Evolutionary conservation across 2,113 vertebrate genomes (phyloP), one percentile per base, ranked within the genome.

Genomic region (Suncus etruscus): DNA sequence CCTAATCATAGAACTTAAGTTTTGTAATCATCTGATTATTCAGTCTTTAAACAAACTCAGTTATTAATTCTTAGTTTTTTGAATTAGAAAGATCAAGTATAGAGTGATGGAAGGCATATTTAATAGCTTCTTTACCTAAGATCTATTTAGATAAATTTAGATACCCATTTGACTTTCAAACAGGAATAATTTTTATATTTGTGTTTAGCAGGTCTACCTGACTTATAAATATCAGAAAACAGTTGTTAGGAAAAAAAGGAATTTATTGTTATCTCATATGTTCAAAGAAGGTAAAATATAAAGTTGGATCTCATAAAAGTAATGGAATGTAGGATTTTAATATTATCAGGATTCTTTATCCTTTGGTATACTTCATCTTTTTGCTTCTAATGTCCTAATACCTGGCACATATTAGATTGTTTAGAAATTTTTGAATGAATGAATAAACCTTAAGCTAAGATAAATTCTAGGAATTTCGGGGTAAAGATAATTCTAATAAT

Each of bases 31-130:
- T 75, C 32, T 72, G n/a, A n/a, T 63, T 39, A 39, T 39, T 39
- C 39, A 29, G 20, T 83, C 54, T 80, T 90, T 88, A 91, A 79
- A 77, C 31, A 89, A 88, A 86, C 27, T 86, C 27, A 93, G n/a
- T 27, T 79, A 78, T 80, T 73, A 83, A 75, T 63, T 90, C 15
- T 86, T 89, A 12, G 29, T 31, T 48, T 61, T 91, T 83, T 73
- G 48, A 85, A 45, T 47, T 27, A 51, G 78, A 79, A 83, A 51
- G 27, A 9, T 84, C 48, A 78, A 68, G 83, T 16, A 2, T 50
- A 39, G 51, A 83, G 69, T 50, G 58, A 83, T 79, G 61, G 29
- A 65, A 82, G 12, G 69, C 11, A 96, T 54, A 76, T 54, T 79
- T 92, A 83, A 76, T 32, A 81, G 24, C 10, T 25, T 51, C 65